phyloP scores from a whole-genome alignment of 2,888 invertebrate species.

The Tipula unca region DNA sequence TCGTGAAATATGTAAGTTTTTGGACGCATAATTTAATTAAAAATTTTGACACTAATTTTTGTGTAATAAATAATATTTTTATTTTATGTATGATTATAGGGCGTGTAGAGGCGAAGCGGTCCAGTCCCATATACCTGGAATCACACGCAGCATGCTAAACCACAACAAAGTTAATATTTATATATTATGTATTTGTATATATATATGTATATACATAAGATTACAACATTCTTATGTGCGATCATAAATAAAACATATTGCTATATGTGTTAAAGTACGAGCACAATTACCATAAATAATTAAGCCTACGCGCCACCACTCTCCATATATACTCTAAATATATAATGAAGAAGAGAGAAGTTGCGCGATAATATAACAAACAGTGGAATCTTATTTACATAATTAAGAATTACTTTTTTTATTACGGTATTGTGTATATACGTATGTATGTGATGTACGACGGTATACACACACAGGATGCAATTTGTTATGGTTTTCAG shows the following conservation, averaged over 20 bases:
- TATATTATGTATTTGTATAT: no score
- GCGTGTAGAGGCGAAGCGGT: neutral
- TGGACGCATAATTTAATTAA: neutral
- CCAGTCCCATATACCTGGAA: neutral
- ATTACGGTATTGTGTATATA: neutral
- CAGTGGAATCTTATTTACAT: slow-evolving; percentile 8
- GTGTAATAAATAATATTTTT: neutral
- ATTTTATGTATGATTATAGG: neutral
- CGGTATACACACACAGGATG: neutral
- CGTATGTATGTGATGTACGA: neutral
- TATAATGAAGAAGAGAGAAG: neutral
- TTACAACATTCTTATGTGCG: neutral
- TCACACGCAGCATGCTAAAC: neutral
- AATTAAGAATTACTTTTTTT: neutral
- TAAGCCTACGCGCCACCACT: neutral
- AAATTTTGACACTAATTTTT: slow-evolving; percentile 3
- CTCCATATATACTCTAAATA: neutral
- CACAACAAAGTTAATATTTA: neutral
- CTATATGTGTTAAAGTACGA: neutral
- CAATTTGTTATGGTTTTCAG: slow-evolving; percentile 8
- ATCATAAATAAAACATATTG: neutral
- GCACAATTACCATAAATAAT: neutral
- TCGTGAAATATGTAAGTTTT: neutral
- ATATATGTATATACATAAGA: neutral
- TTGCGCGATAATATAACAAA: neutral